A percentile compares a stretch with the other conserved stretches of the same genome.
phyloP scores from a whole-genome alignment of 2,888 invertebrate genomes.

The Luperina nickerlii region DNA sequence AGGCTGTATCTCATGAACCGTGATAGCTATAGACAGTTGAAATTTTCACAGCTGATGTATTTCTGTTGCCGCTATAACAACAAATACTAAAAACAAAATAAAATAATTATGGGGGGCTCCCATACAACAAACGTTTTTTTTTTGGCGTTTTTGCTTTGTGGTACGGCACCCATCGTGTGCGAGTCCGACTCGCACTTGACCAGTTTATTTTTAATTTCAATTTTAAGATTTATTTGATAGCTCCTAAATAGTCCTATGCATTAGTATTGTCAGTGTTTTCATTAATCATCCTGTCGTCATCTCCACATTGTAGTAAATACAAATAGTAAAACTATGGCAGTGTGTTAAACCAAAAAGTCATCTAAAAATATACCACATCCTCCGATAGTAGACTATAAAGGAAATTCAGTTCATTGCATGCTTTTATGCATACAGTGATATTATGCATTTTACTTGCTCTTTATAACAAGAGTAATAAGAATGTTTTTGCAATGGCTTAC shows the following conservation, averaged over 20 bases:
- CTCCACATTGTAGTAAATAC: not conserved
- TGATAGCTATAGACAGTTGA: no score
- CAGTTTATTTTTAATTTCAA: not conserved
- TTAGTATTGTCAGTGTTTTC: not conserved
- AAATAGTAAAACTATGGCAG: slow-evolving; percentile 22
- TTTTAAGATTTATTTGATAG: not conserved
- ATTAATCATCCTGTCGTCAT: not conserved
- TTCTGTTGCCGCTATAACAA: no score
- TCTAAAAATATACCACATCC: slow-evolving; percentile 71
- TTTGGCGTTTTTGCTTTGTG: no score
- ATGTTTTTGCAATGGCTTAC: slow-evolving; percentile 22
- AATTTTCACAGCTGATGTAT: no score
- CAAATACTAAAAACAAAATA: no score
- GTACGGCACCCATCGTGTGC: no score
- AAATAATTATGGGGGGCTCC: no score
- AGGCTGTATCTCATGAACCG: no score
- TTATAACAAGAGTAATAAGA: slow-evolving; percentile 24
- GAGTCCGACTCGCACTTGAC: no score
- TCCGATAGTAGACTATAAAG: slow-evolving; percentile 69
- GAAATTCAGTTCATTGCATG: slow-evolving; percentile 78
- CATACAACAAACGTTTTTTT: no score
- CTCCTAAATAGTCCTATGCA: not conserved
- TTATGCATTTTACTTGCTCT: slow-evolving; percentile 29
- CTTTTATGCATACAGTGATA: slow-evolving; percentile 33
- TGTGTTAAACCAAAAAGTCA: slow-evolving; percentile 21